Base-by-base conservation (phyloP, 1,140 invertebrate species). In the Drosophila quadrilineata region DNA sequence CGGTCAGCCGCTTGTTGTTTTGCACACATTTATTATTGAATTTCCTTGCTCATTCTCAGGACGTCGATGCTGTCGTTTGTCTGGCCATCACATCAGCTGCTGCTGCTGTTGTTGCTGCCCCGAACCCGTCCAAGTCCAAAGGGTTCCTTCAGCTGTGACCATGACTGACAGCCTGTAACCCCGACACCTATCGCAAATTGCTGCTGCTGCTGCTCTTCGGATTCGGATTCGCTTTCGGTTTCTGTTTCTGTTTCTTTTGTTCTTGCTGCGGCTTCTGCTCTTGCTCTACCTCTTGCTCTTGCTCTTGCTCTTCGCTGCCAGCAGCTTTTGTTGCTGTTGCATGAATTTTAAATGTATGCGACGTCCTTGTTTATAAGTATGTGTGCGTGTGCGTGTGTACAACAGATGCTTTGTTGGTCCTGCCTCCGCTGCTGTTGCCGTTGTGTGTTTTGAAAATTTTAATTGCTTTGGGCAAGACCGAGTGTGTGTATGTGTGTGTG, bases 131-230 rank as follows among this genome's bases (percentile, higher is more conserved):
- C n/a, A n/a, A n/a, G 3, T 45, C 28, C 45, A 38, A 62, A 53
- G 69, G 35, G 50, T 54, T 57, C 40, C 36, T 60, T 52, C 35
- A 80, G 67, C 71, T 76, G 29, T 80, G 75, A 75, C 75, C 71
- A 40, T 80, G 75, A 80, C 62, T 75, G 75, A 74, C 75, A 64
- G 71, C 26, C 52, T 58, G 57, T 68, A 60, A 71, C 75, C 75
- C 71, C 56, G 67, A 46, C 65, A 70, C 54, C 59, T 59, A 54
- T 36, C 46, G 54, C 54, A 48, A 28, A 29, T n/a, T n/a, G n/a
- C n/a, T n/a, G n/a, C 8, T 31, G 29, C 8, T 31, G n/a, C 29
- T 31, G 29, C 29, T 31, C n/a, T 31, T 31, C 29, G n/a, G n/a
- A n/a, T n/a, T n/a, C n/a, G n/a, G n/a, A n/a, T n/a, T n/a, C n/a